These are phyloP conservation scores for Eudemis profundana DNA, from an alignment of 2,888 invertebrate species.

Conservation along the genomic window DNA sequence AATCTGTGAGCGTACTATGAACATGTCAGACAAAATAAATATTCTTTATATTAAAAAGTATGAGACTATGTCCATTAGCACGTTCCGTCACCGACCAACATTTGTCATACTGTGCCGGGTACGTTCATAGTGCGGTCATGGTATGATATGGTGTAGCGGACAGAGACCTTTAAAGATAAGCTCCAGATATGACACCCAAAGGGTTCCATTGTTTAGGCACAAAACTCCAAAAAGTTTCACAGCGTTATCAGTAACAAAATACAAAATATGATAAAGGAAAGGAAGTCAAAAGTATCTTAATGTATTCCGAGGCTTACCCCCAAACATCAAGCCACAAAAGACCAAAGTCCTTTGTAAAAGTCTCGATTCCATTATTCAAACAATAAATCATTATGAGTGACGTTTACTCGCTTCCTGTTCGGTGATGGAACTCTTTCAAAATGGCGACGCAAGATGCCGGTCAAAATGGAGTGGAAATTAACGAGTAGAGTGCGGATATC, in stretches of 20 bases:
- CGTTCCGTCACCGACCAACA: too few relatives aligned
- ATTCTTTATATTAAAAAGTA: too few relatives aligned
- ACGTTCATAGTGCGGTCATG: too few relatives aligned
- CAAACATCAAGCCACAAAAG: conserved; percentile 29
- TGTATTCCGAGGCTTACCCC: conserved; percentile 27
- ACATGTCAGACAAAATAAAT: too few relatives aligned
- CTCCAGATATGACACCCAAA: neutral
- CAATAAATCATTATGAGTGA: conserved; percentile 44
- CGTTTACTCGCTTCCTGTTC: conserved; percentile 38
- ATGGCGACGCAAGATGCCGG: conserved; percentile 43
- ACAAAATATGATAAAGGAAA: conserved; percentile 1
- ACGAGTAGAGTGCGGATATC: conserved; percentile 44
- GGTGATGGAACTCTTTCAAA: conserved; percentile 40
- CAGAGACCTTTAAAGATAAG: too few relatives aligned
- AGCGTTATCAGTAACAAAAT: neutral
- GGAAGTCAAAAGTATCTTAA: conserved; percentile 21
- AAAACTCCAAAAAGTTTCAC: neutral
- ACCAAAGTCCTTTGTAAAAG: conserved; percentile 26
- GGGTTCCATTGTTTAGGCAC: too few relatives aligned
- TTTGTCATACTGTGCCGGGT: too few relatives aligned
- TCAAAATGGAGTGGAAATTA: conserved; percentile 44
- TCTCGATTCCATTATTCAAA: conserved; percentile 42
- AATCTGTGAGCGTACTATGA: too few relatives aligned
- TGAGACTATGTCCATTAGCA: too few relatives aligned
- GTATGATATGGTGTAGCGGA: too few relatives aligned